Conservation (phyloP, 1,140 invertebrate species). For the Battus philenor region DNA sequence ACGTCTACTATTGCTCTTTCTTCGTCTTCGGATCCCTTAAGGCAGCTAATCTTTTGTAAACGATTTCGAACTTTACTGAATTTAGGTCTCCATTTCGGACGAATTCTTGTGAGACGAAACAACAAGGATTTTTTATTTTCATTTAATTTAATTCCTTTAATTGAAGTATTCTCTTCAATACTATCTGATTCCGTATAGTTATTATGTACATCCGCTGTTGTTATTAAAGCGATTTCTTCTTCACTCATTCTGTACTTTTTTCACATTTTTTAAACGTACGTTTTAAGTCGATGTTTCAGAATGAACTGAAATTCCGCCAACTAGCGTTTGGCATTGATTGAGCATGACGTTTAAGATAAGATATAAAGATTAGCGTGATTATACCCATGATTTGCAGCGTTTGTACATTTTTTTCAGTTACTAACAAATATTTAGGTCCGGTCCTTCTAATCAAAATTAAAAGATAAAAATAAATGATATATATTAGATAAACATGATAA, state of each 20-base stretch:
- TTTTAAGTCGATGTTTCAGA: conserved; percentile 28
- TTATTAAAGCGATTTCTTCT: conserved; percentile 40
- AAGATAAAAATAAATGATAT: too few relatives aligned
- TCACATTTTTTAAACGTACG: conserved; percentile 38
- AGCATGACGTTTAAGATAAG: conserved; percentile 63
- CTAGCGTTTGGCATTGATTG: conserved; percentile 68
- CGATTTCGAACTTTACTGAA: conserved; percentile 35
- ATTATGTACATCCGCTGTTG: conserved; percentile 37
- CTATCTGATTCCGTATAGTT: conserved; percentile 30
- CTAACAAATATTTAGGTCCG: too few relatives aligned
- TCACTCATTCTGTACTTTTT: conserved; percentile 45
- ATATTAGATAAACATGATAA: too few relatives aligned
- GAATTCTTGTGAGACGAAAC: conserved; percentile 33
- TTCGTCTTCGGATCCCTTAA: conserved; percentile 37
- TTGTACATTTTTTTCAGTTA: conserved; percentile 19
- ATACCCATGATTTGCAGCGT: conserved; percentile 17
- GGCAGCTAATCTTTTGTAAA: conserved; percentile 48
- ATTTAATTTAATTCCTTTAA: conserved; percentile 21
- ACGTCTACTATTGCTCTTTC: conserved; percentile 46
- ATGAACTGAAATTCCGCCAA: conserved; percentile 41
- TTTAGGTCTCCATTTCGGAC: conserved; percentile 28
- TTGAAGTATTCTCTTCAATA: conserved; percentile 20
- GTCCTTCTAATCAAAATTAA: too few relatives aligned
- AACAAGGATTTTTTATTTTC: conserved; percentile 26
- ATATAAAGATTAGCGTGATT: conserved; percentile 62